Conservation (phyloP, 2,888 invertebrate species). For the Agrotis clavis region DNA sequence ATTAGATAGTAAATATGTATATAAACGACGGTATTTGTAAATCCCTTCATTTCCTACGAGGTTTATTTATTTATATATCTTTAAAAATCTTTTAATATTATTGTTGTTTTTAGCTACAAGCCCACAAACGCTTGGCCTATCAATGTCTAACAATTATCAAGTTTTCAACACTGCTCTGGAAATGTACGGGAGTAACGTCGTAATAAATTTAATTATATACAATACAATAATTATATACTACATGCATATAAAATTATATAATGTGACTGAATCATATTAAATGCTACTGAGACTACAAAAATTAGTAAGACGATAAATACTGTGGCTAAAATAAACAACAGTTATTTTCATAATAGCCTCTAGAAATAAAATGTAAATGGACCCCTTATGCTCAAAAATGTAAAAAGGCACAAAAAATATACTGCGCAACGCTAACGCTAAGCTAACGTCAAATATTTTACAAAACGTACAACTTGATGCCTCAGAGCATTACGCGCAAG, state of each 20-base stretch:
- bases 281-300: conserved; percentile 53
- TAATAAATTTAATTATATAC: conserved; percentile 43
- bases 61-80: conserved; percentile 10
- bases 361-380: conserved; percentile 58
- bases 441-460: conserved; percentile 30
- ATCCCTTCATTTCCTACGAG: conserved; percentile 16
- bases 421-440: conserved; percentile 36
- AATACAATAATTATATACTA: conserved; percentile 47
- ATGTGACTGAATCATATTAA: conserved; percentile 53
- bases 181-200: conserved; percentile 62
- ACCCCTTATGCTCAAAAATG: conserved; percentile 40
- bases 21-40: conserved; percentile 14
- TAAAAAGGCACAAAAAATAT: conserved; percentile 60
- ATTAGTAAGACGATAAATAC: conserved; percentile 54
- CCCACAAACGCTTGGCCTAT: conserved; percentile 37
- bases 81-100: conserved; percentile 15
- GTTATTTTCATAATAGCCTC: conserved; percentile 67
- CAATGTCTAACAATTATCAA: conserved; percentile 43
- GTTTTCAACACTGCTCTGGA: conserved; percentile 57
- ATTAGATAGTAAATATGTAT: conserved; percentile 24
- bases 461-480: conserved; percentile 18
- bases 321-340: conserved; percentile 55
- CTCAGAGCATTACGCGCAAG: conserved; percentile 30
- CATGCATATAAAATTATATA: conserved; percentile 50
- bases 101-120: conserved; percentile 20